phyloP scores from a whole-genome alignment of 1,140 invertebrate genomes.

The Apis cerana region DNA sequence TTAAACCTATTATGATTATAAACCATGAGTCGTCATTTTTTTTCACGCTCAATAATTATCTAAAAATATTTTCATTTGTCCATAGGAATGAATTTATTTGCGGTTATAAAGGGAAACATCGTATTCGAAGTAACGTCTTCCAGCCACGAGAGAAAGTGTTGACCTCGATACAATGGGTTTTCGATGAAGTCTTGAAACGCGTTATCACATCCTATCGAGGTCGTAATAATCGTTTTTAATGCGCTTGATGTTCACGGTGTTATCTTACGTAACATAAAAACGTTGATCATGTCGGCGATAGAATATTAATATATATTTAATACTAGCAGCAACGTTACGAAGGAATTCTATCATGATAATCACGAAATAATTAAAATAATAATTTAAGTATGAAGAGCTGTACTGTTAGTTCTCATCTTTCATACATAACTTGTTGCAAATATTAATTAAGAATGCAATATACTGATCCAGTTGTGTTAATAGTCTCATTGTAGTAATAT shows the following conservation, averaged over 20 bases:
- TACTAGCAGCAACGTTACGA: background rate
- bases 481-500: background rate
- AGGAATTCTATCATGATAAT: background rate
- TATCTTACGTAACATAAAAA: conserved; percentile 30
- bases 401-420: conserved; percentile 55
- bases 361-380: background rate
- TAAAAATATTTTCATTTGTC: conserved; percentile 30
- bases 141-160: conserved; percentile 60
- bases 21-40: conserved; percentile 1
- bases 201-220: conserved; percentile 64
- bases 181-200: conserved; percentile 56
- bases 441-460: conserved; percentile 51
- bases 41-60: background rate
- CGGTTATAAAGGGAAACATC: conserved; percentile 19
- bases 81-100: background rate
- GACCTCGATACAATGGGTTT: conserved; percentile 62
- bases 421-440: conserved; percentile 29
- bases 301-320: conserved; percentile 23
- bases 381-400: conserved; percentile 13
- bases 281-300: too few species aligned
- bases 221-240: conserved; percentile 54
- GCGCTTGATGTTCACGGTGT: conserved; percentile 21
- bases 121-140: conserved; percentile 4
- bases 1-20: background rate
- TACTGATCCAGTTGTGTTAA: conserved; percentile 42